These are phyloP conservation scores for Phalacrocorax pelagicus DNA, from an alignment of 2,113 vertebrate genomes.

Conservation along the genomic window DNA sequence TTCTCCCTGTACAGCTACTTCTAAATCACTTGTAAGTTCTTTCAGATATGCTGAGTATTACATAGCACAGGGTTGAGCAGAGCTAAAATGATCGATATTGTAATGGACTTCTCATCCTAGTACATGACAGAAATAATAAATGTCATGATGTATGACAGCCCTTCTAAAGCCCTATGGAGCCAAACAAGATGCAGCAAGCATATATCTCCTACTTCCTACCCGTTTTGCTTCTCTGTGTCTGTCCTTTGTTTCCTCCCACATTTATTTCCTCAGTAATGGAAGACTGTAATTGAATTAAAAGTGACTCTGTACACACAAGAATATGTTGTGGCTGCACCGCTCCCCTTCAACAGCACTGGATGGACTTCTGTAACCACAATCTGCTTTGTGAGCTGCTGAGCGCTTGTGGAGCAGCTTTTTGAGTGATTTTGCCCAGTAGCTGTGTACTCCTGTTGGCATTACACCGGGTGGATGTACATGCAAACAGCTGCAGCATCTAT, in stretches of 20 bases:
- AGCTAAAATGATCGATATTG: slow-evolving; percentile 27
- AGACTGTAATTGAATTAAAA: slow-evolving; percentile 39
- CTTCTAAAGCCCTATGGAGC: slow-evolving; percentile 25
- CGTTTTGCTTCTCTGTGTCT: slow-evolving; percentile 15
- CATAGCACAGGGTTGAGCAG: not conserved
- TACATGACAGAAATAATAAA: slow-evolving; percentile 41
- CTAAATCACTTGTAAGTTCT: slow-evolving; percentile 22
- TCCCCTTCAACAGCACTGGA: not conserved
- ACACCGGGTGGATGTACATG: not conserved
- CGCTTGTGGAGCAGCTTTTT: not conserved
- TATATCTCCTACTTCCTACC: slow-evolving; percentile 29
- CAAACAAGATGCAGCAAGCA: not conserved
- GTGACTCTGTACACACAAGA: not conserved
- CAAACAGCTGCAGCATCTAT: not conserved
- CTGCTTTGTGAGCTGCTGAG: not conserved
- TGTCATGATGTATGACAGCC: slow-evolving; percentile 37
- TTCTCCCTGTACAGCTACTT: not conserved
- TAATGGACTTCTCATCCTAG: slow-evolving; percentile 42
- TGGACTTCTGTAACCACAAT: not conserved
- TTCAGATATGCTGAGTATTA: not conserved
- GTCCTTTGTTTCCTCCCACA: slow-evolving; percentile 52
- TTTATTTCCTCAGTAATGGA: slow-evolving; percentile 56
- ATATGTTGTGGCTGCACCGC: not conserved
- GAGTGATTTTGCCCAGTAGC: not conserved
- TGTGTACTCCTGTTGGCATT: not conserved